phyloP scores from a whole-genome alignment of 2,797 vertebrate species.

The Thaleichthys pacificus region DNA sequence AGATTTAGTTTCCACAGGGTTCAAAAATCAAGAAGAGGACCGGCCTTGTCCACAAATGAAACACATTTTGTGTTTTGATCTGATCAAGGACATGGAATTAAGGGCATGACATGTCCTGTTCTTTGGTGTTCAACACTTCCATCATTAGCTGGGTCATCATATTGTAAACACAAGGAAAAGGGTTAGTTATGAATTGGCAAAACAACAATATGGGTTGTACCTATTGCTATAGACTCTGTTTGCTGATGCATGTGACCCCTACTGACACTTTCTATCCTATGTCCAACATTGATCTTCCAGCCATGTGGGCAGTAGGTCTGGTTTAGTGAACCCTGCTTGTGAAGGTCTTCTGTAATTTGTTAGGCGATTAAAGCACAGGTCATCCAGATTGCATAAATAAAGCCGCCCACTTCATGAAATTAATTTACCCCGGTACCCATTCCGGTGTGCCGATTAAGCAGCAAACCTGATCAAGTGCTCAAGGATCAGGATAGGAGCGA shows the following conservation, averaged over 20 bases:
- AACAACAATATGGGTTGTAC: no score
- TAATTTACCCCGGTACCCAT: slow-evolving; percentile 31
- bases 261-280: slow-evolving; percentile 13
- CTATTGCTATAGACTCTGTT: no score
- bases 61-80: slow-evolving; percentile 13
- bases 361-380: slow-evolving; percentile 40
- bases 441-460: slow-evolving; percentile 20
- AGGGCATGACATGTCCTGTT: not conserved
- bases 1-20: no score
- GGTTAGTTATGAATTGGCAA: no score
- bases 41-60: slow-evolving; percentile 4
- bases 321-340: slow-evolving; percentile 32
- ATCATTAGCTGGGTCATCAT: no score
- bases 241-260: not conserved
- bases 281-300: slow-evolving; percentile 53
- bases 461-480: slow-evolving; percentile 17
- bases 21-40: not conserved
- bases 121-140: no score
- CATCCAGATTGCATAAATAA: slow-evolving; percentile 30
- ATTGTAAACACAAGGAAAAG: no score
- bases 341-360: slow-evolving; percentile 30
- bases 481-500: slow-evolving; percentile 1
- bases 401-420: slow-evolving; percentile 44
- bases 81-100: not conserved
- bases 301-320: not conserved